Conservation (phyloP, 2,888 invertebrate genomes). For the Metopia argyrocephala region DNA sequence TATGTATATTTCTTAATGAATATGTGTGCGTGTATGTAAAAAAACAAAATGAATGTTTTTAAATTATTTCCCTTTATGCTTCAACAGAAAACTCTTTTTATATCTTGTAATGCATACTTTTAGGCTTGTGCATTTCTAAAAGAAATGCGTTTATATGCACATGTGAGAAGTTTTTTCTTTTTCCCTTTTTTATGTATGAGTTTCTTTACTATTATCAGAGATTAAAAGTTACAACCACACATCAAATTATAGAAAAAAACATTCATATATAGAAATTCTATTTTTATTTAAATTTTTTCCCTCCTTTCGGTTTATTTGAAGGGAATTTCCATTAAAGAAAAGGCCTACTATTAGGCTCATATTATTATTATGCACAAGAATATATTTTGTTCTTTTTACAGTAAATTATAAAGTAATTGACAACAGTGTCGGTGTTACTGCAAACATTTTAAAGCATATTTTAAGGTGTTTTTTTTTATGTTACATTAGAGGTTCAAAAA, state of each 20-base stretch:
- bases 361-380: not conserved
- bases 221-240: conserved; percentile 9
- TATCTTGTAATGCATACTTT: conserved; percentile 29
- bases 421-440: too few species aligned
- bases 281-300: not conserved
- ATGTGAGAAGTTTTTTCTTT: not conserved
- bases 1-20: not conserved
- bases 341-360: not conserved
- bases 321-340: not conserved
- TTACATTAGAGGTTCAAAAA: too few species aligned
- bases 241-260: not conserved
- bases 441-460: conserved; percentile 12
- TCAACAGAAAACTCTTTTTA: not conserved
- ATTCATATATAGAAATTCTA: conserved; percentile 18
- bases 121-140: conserved; percentile 28
- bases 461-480: conserved; percentile 12
- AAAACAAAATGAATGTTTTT: conserved; percentile 40
- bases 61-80: conserved; percentile 11
- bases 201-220: not conserved
- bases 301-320: not conserved
- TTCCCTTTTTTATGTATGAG: too few species aligned
- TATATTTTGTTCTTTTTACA: too few species aligned
- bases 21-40: conserved; percentile 8
- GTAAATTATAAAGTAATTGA: too few species aligned
- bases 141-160: not conserved